Conservation (phyloP, 2,113 vertebrate species). For the Hiodon alosoides region DNA sequence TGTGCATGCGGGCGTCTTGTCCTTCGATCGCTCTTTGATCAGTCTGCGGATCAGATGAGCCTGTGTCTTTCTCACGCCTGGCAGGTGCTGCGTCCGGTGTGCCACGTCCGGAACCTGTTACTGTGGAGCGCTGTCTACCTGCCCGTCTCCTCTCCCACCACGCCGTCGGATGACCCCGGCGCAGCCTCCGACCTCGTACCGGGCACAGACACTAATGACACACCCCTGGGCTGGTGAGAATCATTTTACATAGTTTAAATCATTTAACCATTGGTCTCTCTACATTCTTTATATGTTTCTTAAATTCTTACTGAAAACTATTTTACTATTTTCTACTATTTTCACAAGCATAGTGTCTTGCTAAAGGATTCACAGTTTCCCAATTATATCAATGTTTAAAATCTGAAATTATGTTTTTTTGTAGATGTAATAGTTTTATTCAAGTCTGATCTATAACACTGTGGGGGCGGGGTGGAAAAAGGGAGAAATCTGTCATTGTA, state of each 20-base stretch:
- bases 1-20: no score
- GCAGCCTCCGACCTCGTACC: constrained; percentile 82
- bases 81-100: constrained; percentile 93
- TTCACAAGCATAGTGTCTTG: no score
- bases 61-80: constrained; percentile 9
- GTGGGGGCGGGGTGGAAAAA: no score
- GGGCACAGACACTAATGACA: constrained; percentile 77
- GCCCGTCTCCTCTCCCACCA: constrained; percentile 86
- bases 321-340: no score
- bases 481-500: no score
- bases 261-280: no score
- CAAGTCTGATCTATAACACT: no score
- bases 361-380: constrained; percentile 31
- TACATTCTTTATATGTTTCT: no score
- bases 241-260: no score
- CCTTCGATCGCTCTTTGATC: background rate
- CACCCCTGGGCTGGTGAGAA: constrained; percentile 87
- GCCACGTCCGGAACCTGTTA: constrained; percentile 91
- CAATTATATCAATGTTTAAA: constrained; percentile 21
- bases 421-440: background rate
- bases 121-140: constrained; percentile 95
- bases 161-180: constrained; percentile 82
- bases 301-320: no score
- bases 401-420: background rate
- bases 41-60: no score